A percentile compares a stretch with the other conserved stretches of the same genome.
phyloP scores from a whole-genome alignment of 2,113 vertebrate genomes.

The Dipodomys merriami region DNA sequence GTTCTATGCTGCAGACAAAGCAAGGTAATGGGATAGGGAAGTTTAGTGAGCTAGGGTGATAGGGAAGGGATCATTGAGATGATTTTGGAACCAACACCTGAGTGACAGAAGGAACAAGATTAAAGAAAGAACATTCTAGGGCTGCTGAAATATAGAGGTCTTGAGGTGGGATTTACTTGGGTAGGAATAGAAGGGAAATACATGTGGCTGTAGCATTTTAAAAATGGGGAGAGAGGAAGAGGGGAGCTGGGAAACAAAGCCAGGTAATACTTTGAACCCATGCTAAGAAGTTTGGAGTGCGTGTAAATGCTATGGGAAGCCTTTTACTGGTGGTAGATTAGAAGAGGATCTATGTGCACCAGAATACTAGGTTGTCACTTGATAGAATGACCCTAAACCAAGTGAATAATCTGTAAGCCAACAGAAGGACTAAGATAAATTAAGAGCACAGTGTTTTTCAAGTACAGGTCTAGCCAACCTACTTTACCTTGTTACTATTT shows the following conservation, averaged over 20 bases:
- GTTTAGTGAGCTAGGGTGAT: neutral
- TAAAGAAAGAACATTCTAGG: neutral
- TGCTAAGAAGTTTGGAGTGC: neutral
- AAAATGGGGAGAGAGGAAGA: neutral
- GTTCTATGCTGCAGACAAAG: neutral
- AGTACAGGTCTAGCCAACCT: no score
- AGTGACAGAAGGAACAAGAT: neutral
- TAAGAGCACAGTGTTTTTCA: neutral
- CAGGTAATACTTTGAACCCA: neutral
- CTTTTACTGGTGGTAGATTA: neutral
- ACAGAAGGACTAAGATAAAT: neutral
- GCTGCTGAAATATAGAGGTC: no score
- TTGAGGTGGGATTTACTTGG: neutral
- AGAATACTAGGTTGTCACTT: neutral
- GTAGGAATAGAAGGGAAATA: neutral
- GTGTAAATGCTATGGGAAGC: neutral
- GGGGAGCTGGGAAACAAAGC: neutral
- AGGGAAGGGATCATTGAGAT: neutral
- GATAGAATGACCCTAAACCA: neutral
- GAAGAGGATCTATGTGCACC: neutral
- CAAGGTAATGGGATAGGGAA: neutral
- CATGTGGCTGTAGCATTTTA: neutral
- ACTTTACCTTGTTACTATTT: no score
- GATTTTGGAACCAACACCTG: neutral
- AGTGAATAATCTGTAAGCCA: neutral